Evolutionary conservation across 2,888 invertebrate genomes (phyloP).

Genomic region (Sinotaia quadrata): DNA sequence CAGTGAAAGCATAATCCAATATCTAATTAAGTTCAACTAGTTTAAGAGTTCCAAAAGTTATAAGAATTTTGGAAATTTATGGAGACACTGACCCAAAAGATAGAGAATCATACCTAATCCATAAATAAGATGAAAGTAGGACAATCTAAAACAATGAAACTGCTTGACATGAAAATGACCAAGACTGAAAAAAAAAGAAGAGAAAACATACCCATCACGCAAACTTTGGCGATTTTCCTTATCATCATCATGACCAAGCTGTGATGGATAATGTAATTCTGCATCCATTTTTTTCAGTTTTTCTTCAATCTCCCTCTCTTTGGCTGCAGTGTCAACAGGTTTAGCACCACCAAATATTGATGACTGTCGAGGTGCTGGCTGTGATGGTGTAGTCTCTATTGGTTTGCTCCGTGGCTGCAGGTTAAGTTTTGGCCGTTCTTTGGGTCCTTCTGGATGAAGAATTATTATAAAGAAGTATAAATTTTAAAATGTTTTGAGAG

Average conservation of each 20-base stretch:
- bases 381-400: conserved; percentile 72
- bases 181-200: too few relatives aligned
- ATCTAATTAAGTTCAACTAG: too few relatives aligned
- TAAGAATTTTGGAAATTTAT: too few relatives aligned
- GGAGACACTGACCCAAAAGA: too few relatives aligned
- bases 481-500: too few relatives aligned
- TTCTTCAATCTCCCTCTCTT: conserved; percentile 92
- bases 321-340: conserved; percentile 93
- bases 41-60: too few relatives aligned
- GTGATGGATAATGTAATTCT: background rate
- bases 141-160: too few relatives aligned
- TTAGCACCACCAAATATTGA: conserved; percentile 94
- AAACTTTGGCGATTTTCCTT: background rate
- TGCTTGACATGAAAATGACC: too few relatives aligned
- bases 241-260: background rate
- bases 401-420: conserved; percentile 87
- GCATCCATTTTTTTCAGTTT: conserved; percentile 26
- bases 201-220: background rate
- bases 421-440: conserved; percentile 83
- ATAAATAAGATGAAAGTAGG: too few relatives aligned
- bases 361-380: conserved; percentile 65
- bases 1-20: too few relatives aligned
- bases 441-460: conserved; percentile 40
- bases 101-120: too few relatives aligned
- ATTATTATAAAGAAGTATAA: too few relatives aligned